phyloP scores from a whole-genome alignment of 2,888 invertebrate genomes.

The Sclerodermus sp. region DNA sequence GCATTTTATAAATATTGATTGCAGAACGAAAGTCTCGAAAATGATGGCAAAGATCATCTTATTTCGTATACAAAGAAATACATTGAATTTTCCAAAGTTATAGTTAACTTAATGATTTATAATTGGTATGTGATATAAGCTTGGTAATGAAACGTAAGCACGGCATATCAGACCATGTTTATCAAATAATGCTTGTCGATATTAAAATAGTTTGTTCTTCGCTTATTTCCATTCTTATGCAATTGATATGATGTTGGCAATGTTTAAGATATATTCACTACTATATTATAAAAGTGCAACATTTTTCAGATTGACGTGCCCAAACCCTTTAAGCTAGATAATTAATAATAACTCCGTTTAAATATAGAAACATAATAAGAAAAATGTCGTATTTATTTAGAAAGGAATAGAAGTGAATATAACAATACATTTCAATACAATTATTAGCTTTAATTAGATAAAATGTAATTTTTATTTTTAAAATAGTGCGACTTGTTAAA shows the following conservation, averaged over 20 bases:
- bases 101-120: too few species aligned
- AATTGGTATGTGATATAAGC: slow-evolving; percentile 20
- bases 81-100: too few species aligned
- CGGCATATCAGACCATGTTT: slow-evolving; percentile 21
- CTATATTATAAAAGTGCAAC: slow-evolving; percentile 7
- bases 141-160: slow-evolving; percentile 23
- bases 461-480: slow-evolving; percentile 23
- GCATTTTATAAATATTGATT: slow-evolving; percentile 39
- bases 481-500: slow-evolving; percentile 17
- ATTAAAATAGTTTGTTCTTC: slow-evolving; percentile 20
- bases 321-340: neutral
- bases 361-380: slow-evolving; percentile 7
- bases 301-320: slow-evolving; percentile 13
- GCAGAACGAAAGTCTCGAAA: neutral
- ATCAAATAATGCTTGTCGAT: slow-evolving; percentile 17
- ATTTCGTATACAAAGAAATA: too few species aligned
- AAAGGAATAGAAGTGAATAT: slow-evolving; percentile 13
- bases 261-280: slow-evolving; percentile 10
- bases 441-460: slow-evolving; percentile 32
- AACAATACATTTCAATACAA: slow-evolving; percentile 22
- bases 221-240: slow-evolving; percentile 17
- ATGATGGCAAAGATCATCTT: too few species aligned
- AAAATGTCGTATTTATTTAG: slow-evolving; percentile 9
- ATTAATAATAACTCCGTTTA: slow-evolving; percentile 8
- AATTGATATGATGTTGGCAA: slow-evolving; percentile 17